phyloP scores from a whole-genome alignment of 2,888 invertebrate genomes.

The Tenthredo scrophulariae region DNA sequence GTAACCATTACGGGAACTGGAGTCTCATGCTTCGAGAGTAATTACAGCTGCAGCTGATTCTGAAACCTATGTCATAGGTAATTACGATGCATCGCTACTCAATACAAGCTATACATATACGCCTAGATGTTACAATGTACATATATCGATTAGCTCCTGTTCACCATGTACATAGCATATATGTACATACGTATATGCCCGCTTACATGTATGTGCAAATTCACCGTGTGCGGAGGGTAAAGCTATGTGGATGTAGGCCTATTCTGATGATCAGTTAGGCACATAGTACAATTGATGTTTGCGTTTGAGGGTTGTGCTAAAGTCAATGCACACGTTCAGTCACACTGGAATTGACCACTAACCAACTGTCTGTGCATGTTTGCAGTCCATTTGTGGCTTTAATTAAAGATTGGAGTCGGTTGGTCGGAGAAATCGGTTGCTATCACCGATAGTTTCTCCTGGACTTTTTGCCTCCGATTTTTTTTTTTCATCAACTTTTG shows the following conservation, averaged over 20 bases:
- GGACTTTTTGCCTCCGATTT: neutral
- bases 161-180: neutral
- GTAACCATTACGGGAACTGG: neutral
- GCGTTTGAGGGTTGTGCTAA: slow-evolving; percentile 35
- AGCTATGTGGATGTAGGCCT: neutral
- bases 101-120: slow-evolving; percentile 28
- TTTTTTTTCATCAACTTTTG: neutral
- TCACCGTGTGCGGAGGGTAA: neutral
- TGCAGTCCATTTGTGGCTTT: slow-evolving; percentile 9
- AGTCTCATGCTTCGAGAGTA: slow-evolving; percentile 8
- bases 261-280: slow-evolving; percentile 6
- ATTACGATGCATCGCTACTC: slow-evolving; percentile 38
- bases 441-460: neutral
- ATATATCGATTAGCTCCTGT: slow-evolving; percentile 12
- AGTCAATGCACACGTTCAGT: slow-evolving; percentile 9
- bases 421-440: neutral
- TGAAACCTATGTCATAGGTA: slow-evolving; percentile 35
- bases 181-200: neutral
- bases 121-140: neutral
- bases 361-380: slow-evolving; percentile 2
- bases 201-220: slow-evolving; percentile 15
- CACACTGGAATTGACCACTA: neutral
- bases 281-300: slow-evolving; percentile 28
- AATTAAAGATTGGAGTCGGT: neutral
- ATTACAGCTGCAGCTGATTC: slow-evolving; percentile 38